These are phyloP conservation scores for Xerus rutilus DNA, from an alignment of 2,797 vertebrate species.

Conservation along the genomic window DNA sequence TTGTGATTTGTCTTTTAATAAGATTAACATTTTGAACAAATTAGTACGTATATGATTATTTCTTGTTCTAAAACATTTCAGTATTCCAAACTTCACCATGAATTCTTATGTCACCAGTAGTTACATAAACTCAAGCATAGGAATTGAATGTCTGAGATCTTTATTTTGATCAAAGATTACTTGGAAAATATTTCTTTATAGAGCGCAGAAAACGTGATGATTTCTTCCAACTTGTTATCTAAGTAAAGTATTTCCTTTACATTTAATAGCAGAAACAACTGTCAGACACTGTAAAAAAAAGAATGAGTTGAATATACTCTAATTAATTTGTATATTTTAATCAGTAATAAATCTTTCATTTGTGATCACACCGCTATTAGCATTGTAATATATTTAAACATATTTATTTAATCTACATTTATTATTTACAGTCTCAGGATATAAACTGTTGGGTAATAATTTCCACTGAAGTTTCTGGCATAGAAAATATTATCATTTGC, in stretches of 20 bases:
- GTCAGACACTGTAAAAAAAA: not conserved
- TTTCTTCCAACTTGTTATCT: not conserved
- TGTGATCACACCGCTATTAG: not conserved
- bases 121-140: not conserved
- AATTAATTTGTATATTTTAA: slow-evolving; percentile 37
- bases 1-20: not conserved
- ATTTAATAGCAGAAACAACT: not conserved
- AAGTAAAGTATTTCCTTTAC: not conserved
- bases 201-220: slow-evolving; percentile 28
- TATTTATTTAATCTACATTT: not conserved
- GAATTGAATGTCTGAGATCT: not conserved
- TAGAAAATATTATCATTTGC: not conserved
- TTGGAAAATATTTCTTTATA: slow-evolving; percentile 46
- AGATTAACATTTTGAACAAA: not conserved
- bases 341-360: not conserved
- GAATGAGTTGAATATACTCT: not conserved
- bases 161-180: slow-evolving; percentile 56
- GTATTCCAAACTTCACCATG: slow-evolving; percentile 2
- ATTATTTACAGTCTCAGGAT: not conserved
- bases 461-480: slow-evolving; percentile 6
- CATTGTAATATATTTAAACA: not conserved
- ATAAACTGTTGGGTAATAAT: not conserved
- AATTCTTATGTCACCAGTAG: not conserved
- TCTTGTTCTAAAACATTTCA: not conserved
- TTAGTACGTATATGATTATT: not conserved